Percentiles rank a stretch among this genome's conserved stretches.
Evolutionary conservation across 2,113 vertebrate genomes (phyloP).

Genomic region (Capreolus pygargus): DNA sequence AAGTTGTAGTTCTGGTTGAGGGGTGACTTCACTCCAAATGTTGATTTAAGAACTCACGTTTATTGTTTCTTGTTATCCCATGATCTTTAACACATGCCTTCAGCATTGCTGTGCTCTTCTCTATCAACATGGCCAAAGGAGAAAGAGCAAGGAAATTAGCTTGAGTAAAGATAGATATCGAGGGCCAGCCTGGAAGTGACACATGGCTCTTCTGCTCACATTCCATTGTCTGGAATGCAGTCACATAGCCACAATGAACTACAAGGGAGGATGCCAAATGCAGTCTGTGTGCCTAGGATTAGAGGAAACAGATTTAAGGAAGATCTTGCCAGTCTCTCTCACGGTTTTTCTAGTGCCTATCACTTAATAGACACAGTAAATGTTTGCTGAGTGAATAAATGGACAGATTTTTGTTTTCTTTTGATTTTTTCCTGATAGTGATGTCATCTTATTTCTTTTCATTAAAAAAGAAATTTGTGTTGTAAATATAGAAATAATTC

Average conservation of each 20-base stretch:
- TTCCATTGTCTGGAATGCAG: not conserved
- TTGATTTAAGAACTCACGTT: not conserved
- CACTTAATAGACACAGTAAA: not conserved
- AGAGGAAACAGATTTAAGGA: not conserved
- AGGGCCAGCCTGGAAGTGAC: not conserved
- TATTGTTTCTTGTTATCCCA: not conserved
- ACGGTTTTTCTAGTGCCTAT: not conserved
- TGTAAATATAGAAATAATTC: not conserved
- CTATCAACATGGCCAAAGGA: not conserved
- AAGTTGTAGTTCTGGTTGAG: not conserved
- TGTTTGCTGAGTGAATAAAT: not conserved
- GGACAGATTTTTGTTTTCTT: not conserved
- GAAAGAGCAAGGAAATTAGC: not conserved
- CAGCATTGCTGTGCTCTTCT: not conserved
- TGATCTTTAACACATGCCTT: not conserved
- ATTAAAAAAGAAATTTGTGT: not conserved
- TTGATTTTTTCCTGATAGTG: not conserved
- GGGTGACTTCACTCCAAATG: not conserved
- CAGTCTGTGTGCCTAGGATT: not conserved
- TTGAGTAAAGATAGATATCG: not conserved
- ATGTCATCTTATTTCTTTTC: not conserved
- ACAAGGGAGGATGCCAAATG: not conserved
- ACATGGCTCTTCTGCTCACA: not conserved
- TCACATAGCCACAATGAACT: not conserved
- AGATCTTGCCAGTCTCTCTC: not conserved